Evolutionary conservation across 2,888 invertebrate species (phyloP).

Genomic region (Sinelater perroti): DNA sequence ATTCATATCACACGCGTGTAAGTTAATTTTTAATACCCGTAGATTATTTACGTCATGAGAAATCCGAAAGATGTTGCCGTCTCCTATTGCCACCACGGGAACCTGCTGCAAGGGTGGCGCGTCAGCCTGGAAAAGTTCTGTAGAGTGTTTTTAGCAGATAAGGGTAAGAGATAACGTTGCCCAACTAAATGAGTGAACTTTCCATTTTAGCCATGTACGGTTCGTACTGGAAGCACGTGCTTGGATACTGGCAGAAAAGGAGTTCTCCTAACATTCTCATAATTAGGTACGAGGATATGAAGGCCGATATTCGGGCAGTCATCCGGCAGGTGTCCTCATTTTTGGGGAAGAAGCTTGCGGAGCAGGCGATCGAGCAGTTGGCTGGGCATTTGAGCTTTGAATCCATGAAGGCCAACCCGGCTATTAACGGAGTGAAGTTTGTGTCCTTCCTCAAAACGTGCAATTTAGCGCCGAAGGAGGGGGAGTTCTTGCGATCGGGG

Average conservation of each 20-base stretch:
- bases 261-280: slow-evolving; percentile 53
- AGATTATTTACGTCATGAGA: slow-evolving; percentile 87
- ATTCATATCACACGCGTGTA: too few species aligned
- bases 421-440: slow-evolving; percentile 40
- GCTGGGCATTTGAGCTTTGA: slow-evolving; percentile 62
- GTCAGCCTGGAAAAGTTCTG: slow-evolving; percentile 77
- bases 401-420: slow-evolving; percentile 62
- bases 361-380: slow-evolving; percentile 56
- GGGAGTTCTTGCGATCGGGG: slow-evolving; percentile 62
- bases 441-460: slow-evolving; percentile 51
- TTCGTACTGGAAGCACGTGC: slow-evolving; percentile 52
- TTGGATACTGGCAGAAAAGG: slow-evolving; percentile 54
- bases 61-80: slow-evolving; percentile 92
- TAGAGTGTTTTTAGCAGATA: slow-evolving; percentile 73
- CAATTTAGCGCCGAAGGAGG: slow-evolving; percentile 54
- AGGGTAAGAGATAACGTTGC: too few species aligned
- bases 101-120: slow-evolving; percentile 65
- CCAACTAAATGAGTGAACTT: too few species aligned
- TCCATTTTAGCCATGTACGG: slow-evolving; percentile 43
- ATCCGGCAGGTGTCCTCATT: slow-evolving; percentile 60
- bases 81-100: slow-evolving; percentile 87
- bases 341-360: slow-evolving; percentile 54
- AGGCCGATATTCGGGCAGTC: slow-evolving; percentile 58
- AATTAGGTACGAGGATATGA: slow-evolving; percentile 53
- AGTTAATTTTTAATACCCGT: too few species aligned